Evolutionary conservation across 2,888 invertebrate species (phyloP), one percentile per base, ranked within the genome.

Genomic region (Macaria notata): DNA sequence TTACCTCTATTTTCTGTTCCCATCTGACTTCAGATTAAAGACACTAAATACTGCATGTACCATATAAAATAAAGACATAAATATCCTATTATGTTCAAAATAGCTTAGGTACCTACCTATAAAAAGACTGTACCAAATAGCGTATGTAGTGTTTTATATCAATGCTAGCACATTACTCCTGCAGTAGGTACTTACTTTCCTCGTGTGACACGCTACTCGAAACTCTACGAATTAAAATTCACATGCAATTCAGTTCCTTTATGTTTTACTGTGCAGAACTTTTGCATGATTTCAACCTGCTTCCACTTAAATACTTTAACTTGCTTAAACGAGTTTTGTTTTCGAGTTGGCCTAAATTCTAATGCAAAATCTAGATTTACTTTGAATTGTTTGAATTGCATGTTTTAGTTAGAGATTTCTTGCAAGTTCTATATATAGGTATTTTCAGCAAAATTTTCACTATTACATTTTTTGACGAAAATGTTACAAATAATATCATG

Each of bases 231-330:
- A 72, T 76, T 74, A 72, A 72, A 73, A 79, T 73, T 71, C 76
- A 72, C 78, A 70, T 78, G 76, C 73, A 68, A 72, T 72, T 66
- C 61, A 73, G 68, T 72, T 68, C 56, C 65, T 61, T 61, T 54
- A 59, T 55, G 39, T 57, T 56, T 56, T 54, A 59, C 46, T 47
- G 53, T 45, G 44, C 49, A 54, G 44, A 46, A 49, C 4, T 48
- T 39, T 58, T 59, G 58, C 60, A 56, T 59, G 47, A 48, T 51
- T 56, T 54, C 31, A 36, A 19, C 3, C 9, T n/a, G 38, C 4
- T 49, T 19, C 19, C 19, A 19, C 19, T 19, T 19, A 19, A 19
- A 19, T n/a, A 6, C 29, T 52, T 46, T 9, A 36, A 46, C 30
- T 31, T 6, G 29, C 31, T 49, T 39, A 8, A 49, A 31, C 9